Conservation (phyloP, 2,888 invertebrate genomes). For the Marronus borbonicus region DNA sequence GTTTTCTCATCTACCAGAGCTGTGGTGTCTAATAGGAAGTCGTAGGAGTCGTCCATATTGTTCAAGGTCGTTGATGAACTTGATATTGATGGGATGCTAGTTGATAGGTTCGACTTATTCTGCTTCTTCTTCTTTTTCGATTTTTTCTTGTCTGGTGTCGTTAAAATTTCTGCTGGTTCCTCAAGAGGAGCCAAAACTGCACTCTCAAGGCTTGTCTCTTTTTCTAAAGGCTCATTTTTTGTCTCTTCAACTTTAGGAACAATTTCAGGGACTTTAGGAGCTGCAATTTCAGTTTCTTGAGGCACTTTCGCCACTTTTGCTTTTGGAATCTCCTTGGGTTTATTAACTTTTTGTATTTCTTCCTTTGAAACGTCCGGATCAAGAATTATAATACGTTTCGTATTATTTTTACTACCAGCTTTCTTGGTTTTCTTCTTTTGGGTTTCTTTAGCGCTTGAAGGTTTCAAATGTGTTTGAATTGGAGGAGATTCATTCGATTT, state of each 20-base stretch:
- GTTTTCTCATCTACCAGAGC: conserved; percentile 64
- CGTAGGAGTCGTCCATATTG: conserved; percentile 62
- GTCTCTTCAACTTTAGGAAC: conserved; percentile 55
- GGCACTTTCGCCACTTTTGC: neutral
- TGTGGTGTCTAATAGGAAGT: conserved; percentile 62
- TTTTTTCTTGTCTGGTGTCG: conserved; percentile 51
- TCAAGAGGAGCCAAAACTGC: neutral
- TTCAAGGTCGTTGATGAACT: conserved; percentile 59
- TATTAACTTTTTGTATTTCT: neutral
- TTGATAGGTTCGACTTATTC: conserved; percentile 51
- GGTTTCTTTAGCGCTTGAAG: neutral
- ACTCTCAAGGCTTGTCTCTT: neutral
- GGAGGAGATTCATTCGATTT: conserved; percentile 20
- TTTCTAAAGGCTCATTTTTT: neutral
- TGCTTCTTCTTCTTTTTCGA: conserved; percentile 62
- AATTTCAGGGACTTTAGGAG: neutral
- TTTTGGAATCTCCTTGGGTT: neutral
- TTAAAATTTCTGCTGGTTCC: neutral
- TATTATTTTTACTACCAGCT: conserved; percentile 13
- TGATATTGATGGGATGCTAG: conserved; percentile 54
- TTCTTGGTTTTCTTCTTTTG: conserved; percentile 51
- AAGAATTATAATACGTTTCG: conserved; percentile 47
- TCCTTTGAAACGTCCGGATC: conserved; percentile 38
- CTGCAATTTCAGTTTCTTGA: neutral
- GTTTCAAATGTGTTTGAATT: conserved; percentile 18